These are phyloP conservation scores for Acanthiza pusilla DNA, from an alignment of 2,797 vertebrate species.

Conservation along the genomic window DNA sequence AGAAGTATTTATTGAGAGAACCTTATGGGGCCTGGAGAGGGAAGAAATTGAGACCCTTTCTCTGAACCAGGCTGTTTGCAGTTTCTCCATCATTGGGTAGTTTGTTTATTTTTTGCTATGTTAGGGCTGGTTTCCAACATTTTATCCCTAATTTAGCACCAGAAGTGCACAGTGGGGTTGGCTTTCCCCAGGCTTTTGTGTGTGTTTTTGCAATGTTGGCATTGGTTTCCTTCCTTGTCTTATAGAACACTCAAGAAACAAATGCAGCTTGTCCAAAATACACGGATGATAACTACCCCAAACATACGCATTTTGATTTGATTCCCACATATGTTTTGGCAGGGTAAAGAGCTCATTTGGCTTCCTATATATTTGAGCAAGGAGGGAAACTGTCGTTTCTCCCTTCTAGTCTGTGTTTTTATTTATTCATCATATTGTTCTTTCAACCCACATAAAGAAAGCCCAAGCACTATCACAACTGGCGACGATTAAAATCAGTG, in stretches of 20 bases:
- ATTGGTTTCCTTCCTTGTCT: not conserved
- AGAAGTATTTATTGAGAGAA: not conserved
- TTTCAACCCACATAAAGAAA: not conserved
- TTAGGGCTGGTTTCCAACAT: conserved; percentile 20
- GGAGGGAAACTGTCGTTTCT: not conserved
- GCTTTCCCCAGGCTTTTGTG: conserved; percentile 13
- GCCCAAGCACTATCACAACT: not conserved
- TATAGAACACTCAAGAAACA: not conserved
- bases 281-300: not conserved
- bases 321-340: conserved; percentile 3
- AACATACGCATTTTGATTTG: not conserved
- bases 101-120: conserved; percentile 13
- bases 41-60: not conserved
- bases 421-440: conserved; percentile 7
- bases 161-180: conserved; percentile 2
- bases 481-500: not conserved
- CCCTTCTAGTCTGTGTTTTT: not conserved
- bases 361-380: not conserved
- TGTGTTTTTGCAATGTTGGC: conserved; percentile 13
- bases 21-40: not conserved
- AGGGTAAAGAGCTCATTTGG: not conserved
- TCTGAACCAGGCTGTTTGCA: not conserved
- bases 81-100: not conserved
- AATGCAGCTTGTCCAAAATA: conserved; percentile 29
- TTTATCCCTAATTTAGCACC: conserved; percentile 52